Base-by-base conservation (phyloP, 2,888 invertebrate genomes). In the Synergus laeviventris region DNA sequence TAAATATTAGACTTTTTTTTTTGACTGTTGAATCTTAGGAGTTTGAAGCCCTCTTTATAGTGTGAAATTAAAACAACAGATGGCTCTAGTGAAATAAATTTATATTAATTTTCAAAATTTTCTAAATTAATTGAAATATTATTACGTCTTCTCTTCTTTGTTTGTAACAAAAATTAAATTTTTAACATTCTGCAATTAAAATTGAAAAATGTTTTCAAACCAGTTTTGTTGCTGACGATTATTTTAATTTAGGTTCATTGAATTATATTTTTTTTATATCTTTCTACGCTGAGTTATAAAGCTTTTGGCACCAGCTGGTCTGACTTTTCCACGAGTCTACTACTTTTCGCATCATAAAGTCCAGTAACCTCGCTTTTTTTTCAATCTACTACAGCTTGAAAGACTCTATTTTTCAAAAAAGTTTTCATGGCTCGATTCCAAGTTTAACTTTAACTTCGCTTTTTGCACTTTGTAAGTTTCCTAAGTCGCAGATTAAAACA, bases 361-460 rank as follows among this genome's bases (percentile, higher is more conserved):
- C 21, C 66, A 70, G 66, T 49, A 45, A 70, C 66, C 66, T 70
- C 45, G 66, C 16, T n/a, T 70, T 45, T 70, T 66, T 49, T 70
- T 70, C 31, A 70, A 49, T 45, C 66, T 14, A 45, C 42, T 66
- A 21, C 14, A 16, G 16, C 45, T 45, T 42, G 45, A 11, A 14
- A 39, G 21, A 45, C 42, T 45, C 7, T 70, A 24, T 31, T 66
- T 62, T n/a, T 36, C 8, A 14, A 70, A 70, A 70, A 70, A 31
- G 11, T 49, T 49, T 0, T 45, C 45, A 24, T 70, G 66, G 66
- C 66, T 24, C 45, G 16, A 70, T 70, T 70, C 31, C 66, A 24
- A 70, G 45, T 45, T 14, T 31, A 31, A 64, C 14, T 49, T 31
- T 31, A 24, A 24, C 7, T 70, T 70, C 24, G 49, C 11, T 49